Base-by-base conservation (phyloP, 2,113 vertebrate genomes). In the Erythrolamprus reginae region DNA sequence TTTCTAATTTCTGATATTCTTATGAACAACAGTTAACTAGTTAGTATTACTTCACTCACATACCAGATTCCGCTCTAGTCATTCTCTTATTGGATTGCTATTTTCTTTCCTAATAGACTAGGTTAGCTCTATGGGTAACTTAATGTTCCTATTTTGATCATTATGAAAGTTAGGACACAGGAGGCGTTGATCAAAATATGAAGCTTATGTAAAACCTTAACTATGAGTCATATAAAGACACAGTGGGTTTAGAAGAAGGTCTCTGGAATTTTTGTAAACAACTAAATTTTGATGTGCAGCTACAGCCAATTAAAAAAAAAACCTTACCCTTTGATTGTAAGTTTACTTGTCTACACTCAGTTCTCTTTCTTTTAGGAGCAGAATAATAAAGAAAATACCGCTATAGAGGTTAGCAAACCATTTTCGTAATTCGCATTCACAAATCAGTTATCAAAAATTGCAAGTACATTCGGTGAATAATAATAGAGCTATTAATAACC, bases 21-120 rank as follows among this genome's bases (percentile, higher is more conserved):
- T 87, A 47, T 87, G 90, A 89, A 89, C 93, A 91, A 77, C 3
- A 77, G 65, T 77, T 38, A 19, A 38, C 17, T 21, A 77, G 33
- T 21, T 77, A 38, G 17, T 77, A 77, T 77, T 19, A 77, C 17
- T 38, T 21, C 33, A 42, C 3, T 77, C 33, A 77, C 33, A 38
- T 38, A 38, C 70, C 70, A 77, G 33, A 42, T 77, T 38, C 17
- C 1, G 17, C 38, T 38, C 65, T 23, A 50, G 7, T 28, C n/a
- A 42, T 52, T 26, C 28, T 45, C 9, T 82, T 47, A 42, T 9
- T 51, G 45, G 52, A 47, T 10, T 33, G 7, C 47, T 5, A 1
- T 33, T 87, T 87, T 91, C 65, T 55, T 55, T 53, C 12, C 55
- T 38, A 26, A 90, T 42, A 83, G 33, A 13, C 24, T 48, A 23